Percentiles rank a stretch among this genome's conserved stretches.
phyloP scores from a whole-genome alignment of 2,113 vertebrate species.

The Pungitius pungitius region DNA sequence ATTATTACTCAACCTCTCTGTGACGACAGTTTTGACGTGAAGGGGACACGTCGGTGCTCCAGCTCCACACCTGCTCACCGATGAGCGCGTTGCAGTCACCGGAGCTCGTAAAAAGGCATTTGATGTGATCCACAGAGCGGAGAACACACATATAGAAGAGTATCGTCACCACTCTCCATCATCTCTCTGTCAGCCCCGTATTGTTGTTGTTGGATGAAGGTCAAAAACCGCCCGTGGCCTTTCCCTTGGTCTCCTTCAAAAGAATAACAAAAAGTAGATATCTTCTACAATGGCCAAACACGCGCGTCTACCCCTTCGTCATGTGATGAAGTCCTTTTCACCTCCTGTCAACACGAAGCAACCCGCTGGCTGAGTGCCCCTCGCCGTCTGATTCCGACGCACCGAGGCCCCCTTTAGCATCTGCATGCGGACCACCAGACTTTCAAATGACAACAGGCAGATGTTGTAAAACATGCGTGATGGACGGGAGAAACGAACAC shows the following conservation, averaged over 20 bases:
- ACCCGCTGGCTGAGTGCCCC: neutral
- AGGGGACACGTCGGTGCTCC: conserved; percentile 36
- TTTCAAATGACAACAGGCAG: neutral
- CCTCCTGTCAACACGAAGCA: neutral
- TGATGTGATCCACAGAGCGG: neutral
- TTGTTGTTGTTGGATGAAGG: conserved; percentile 1
- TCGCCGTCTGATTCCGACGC: neutral
- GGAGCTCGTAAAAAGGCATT: conserved; percentile 29
- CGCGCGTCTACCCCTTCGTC: neutral
- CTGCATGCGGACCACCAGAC: neutral
- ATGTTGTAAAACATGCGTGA: neutral
- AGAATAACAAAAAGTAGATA: neutral
- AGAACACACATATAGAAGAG: neutral
- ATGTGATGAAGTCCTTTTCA: neutral
- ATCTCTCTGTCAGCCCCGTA: conserved; percentile 1
- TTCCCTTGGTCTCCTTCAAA: neutral
- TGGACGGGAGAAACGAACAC: neutral
- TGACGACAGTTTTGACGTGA: conserved; percentile 38
- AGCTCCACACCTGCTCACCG: conserved; percentile 42
- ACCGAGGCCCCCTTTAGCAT: neutral
- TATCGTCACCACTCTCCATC: conserved; percentile 9
- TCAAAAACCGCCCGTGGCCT: neutral
- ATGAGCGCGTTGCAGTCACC: neutral
- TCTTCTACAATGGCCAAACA: neutral
- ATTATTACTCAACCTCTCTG: neutral